Base-by-base conservation (phyloP, 2,888 invertebrate species). In the Patella depressa region DNA sequence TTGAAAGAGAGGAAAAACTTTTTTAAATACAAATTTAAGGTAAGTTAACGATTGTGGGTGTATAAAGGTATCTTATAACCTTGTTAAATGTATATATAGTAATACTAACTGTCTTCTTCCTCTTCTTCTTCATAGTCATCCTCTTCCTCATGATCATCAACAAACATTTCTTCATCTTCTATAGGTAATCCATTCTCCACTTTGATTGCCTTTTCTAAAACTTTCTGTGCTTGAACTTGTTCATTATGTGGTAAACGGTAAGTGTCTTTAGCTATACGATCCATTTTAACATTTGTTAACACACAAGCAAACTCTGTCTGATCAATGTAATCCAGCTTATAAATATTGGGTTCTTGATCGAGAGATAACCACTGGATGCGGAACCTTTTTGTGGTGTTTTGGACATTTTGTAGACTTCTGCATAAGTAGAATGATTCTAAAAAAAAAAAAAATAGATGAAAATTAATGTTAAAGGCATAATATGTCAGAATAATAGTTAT, bases 311-410 rank as follows among this genome's bases (percentile, higher is more conserved):
- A 85, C 78, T 89, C 89, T 29, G 96, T 97, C 82, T 94, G 93
- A 90, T 97, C 97, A 91, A 96, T 96, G 92, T 97, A 97, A 92
- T 97, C 97, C 0, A 96, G 96, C 80, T 95, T 95, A 92, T 96
- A 97, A 2, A 95, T 94, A 91, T 89, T 85, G 12, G 90, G 87
- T n/a, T 88, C 86, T 74, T 88, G 83, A 73, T 88, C 88, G 72
- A 89, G 79, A 73, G 87, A 88, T 75, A 97, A 93, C 97, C 97
- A 97, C 88, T 96, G 95, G 87, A 97, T 97, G 89, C 95, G 95
- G 89, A 97, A 96, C 91, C 95, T 95, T 79, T 95, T 94, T 55
- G 96, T 96, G 73, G 95, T 95, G 89, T 95, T 95, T 92, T 96
- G 96, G 79, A 97, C 96, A 91, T 97, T 97, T 93, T 97, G 97